Evolutionary conservation across 2,888 invertebrate genomes (phyloP).

Genomic region (Diaphora mendica): DNA sequence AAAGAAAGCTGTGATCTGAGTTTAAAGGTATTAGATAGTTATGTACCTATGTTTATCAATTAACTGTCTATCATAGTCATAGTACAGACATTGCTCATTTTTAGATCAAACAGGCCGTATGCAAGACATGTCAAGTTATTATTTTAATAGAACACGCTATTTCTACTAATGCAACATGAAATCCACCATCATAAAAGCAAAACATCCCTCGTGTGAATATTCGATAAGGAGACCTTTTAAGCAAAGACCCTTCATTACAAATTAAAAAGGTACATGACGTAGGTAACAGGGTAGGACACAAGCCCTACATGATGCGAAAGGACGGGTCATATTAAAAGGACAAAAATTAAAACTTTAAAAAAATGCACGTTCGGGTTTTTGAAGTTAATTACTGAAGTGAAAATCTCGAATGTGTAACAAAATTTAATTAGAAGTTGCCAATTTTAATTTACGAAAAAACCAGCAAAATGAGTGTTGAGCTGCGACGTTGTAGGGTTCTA

Average conservation of each 20-base stretch:
- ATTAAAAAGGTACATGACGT: constrained; percentile 15
- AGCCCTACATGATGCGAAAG: constrained; percentile 12
- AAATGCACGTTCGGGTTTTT: constrained; percentile 4
- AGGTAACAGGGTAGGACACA: constrained; percentile 7
- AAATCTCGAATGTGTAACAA: not conserved
- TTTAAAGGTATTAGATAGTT: too few relatives aligned
- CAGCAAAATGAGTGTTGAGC: too few relatives aligned
- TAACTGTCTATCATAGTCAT: too few relatives aligned
- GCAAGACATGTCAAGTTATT: too few relatives aligned
- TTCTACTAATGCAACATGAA: not conserved
- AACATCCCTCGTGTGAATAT: constrained; percentile 1
- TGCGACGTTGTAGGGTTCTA: not conserved
- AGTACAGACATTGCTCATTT: too few relatives aligned
- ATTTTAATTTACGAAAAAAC: not conserved
- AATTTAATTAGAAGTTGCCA: not conserved
- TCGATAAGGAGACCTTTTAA: constrained; percentile 1
- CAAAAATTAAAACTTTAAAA: not conserved
- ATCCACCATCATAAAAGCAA: not conserved
- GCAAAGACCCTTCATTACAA: constrained; percentile 14
- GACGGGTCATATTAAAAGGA: constrained; percentile 11
- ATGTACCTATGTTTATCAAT: too few relatives aligned
- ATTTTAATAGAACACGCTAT: not conserved
- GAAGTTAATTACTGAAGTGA: not conserved
- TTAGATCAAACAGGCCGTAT: too few relatives aligned
- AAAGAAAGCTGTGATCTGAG: too few relatives aligned